These are phyloP conservation scores for Agrochola lychnidis DNA, from an alignment of 2,888 invertebrate species.

Conservation along the genomic window DNA sequence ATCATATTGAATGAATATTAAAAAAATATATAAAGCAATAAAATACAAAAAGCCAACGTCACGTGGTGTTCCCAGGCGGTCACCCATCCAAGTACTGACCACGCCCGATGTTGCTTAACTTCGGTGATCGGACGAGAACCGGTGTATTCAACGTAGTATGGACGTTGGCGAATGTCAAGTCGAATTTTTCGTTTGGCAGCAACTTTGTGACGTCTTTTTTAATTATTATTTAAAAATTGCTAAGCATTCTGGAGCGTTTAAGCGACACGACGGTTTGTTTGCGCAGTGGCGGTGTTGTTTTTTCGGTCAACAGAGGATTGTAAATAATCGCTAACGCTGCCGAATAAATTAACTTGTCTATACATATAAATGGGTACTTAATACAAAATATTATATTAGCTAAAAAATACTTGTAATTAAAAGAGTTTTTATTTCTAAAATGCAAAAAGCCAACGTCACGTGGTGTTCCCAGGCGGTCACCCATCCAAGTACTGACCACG, in stretches of 20 bases:
- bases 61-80: slow-evolving; percentile 84
- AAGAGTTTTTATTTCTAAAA: neutral
- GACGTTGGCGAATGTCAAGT: slow-evolving; percentile 74
- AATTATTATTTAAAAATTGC: neutral
- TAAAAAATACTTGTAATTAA: too few relatives aligned
- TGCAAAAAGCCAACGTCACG: slow-evolving; percentile 81
- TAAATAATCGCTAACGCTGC: too few relatives aligned
- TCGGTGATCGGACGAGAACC: slow-evolving; percentile 89
- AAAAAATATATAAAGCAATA: too few relatives aligned
- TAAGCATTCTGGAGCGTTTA: too few relatives aligned
- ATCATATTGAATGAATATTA: too few relatives aligned
- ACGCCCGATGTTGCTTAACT: slow-evolving; percentile 88
- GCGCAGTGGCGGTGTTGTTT: neutral
- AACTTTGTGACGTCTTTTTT: too few relatives aligned
- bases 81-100: slow-evolving; percentile 87
- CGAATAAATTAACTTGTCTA: too few relatives aligned
- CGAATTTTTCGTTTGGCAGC: neutral
- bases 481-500: slow-evolving; percentile 86
- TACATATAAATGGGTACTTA: too few relatives aligned
- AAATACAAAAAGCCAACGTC: slow-evolving; percentile 78
- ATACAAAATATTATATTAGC: too few relatives aligned
- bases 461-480: slow-evolving; percentile 84
- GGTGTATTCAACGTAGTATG: slow-evolving; percentile 87
- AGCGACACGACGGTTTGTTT: neutral
- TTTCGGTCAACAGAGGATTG: too few relatives aligned